Percentiles rank a stretch among this genome's conserved stretches.
Evolutionary conservation across 1,140 invertebrate species (phyloP).

Genomic region (Tribolium castaneum): DNA sequence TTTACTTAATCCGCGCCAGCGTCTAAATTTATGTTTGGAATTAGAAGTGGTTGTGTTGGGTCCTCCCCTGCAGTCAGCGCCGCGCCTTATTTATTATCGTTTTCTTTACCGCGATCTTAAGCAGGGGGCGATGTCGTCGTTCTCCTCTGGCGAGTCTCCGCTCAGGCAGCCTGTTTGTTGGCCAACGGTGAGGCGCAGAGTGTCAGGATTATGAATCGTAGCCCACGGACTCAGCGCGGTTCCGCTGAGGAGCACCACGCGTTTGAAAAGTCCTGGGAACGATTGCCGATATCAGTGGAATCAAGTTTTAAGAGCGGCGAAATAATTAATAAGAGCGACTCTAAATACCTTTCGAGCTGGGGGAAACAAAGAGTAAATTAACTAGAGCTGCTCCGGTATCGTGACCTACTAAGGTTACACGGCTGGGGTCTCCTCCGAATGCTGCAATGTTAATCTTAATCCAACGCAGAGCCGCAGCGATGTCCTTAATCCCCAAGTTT

Average conservation of each 20-base stretch:
- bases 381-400: slow-evolving; percentile 86
- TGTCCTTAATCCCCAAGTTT: slow-evolving; percentile 80
- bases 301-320: not conserved
- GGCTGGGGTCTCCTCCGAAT: slow-evolving; percentile 83
- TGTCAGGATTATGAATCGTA: slow-evolving; percentile 78
- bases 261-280: slow-evolving; percentile 79
- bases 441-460: slow-evolving; percentile 80
- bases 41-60: not conserved
- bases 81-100: slow-evolving; percentile 13
- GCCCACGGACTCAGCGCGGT: slow-evolving; percentile 88
- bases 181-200: slow-evolving; percentile 77
- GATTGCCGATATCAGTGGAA: slow-evolving; percentile 3
- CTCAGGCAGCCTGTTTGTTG: slow-evolving; percentile 75
- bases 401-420: slow-evolving; percentile 89
- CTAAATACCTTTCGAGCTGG: slow-evolving; percentile 73
- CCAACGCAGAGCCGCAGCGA: slow-evolving; percentile 80
- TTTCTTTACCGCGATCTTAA: slow-evolving; percentile 63
- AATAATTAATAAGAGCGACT: slow-evolving; percentile 19
- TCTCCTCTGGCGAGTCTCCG: slow-evolving; percentile 53
- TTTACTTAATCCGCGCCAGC: not conserved
- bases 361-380: slow-evolving; percentile 84
- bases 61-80: slow-evolving; percentile 9
- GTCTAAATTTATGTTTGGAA: slow-evolving; percentile 8
- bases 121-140: slow-evolving; percentile 67
- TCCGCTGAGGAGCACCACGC: slow-evolving; percentile 87